Percentiles rank a stretch among this genome's conserved stretches.
phyloP scores from a whole-genome alignment of 2,113 vertebrate species.

The Conger conger region DNA sequence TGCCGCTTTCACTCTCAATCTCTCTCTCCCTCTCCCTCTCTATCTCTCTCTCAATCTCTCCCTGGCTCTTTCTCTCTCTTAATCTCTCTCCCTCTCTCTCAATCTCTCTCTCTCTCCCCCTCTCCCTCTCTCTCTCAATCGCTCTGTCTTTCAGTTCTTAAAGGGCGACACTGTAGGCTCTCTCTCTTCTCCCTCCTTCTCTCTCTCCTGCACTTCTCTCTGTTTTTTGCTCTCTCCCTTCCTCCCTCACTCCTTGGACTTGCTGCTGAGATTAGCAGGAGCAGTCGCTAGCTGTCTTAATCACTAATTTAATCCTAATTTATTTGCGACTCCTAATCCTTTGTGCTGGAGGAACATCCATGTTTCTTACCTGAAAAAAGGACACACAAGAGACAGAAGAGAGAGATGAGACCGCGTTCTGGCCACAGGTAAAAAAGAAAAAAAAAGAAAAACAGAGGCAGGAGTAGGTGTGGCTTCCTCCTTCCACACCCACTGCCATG shows the following conservation, averaged over 20 bases:
- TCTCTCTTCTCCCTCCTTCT: too few species aligned
- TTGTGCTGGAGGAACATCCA: background rate
- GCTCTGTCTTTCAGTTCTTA: too few species aligned
- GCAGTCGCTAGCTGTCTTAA: conserved; percentile 17
- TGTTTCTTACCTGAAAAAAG: background rate
- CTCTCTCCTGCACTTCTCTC: too few species aligned
- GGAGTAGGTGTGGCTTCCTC: too few species aligned
- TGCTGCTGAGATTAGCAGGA: conserved; percentile 20
- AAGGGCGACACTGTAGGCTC: too few species aligned
- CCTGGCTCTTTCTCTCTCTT: background rate
- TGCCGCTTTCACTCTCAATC: background rate
- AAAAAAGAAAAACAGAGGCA: too few species aligned
- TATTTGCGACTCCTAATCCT: conserved; percentile 24
- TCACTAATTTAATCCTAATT: conserved; percentile 32
- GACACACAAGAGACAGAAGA: too few species aligned
- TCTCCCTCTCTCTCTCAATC: too few species aligned
- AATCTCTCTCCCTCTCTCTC: background rate
- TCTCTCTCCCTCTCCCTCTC: background rate
- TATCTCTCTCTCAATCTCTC: background rate
- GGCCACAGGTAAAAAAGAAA: too few species aligned
- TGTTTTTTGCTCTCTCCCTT: background rate
- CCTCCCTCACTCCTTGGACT: background rate
- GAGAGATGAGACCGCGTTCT: too few species aligned
- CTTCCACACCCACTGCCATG: too few species aligned
- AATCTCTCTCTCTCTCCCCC: too few species aligned